Conservation (phyloP, 92 coral and sea anemone genomes). For the Palythoa caribaeorum region DNA sequence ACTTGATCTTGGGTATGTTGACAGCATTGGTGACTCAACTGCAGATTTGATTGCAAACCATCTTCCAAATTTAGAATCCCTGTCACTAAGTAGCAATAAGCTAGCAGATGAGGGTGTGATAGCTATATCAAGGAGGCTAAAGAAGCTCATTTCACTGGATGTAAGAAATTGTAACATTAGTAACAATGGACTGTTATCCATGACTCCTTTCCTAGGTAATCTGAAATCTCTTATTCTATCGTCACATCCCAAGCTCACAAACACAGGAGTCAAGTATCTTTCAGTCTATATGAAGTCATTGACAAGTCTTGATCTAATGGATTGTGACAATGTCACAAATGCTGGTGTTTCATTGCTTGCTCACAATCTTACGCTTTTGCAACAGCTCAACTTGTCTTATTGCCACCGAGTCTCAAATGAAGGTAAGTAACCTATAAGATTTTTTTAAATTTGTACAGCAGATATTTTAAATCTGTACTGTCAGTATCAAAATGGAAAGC, state of each 20-base stretch:
- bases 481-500: too few species aligned
- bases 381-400: constrained; percentile 85
- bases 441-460: too few species aligned
- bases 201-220: constrained; percentile 72
- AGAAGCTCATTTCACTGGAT: constrained; percentile 82
- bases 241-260: constrained; percentile 83
- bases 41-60: constrained; percentile 74
- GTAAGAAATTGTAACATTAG: constrained; percentile 85
- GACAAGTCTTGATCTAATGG: constrained; percentile 92
- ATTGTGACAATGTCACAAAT: constrained; percentile 83
- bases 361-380: constrained; percentile 68
- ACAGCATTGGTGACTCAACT: constrained; percentile 81
- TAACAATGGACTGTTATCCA: constrained; percentile 77
- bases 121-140: constrained; percentile 75
- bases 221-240: constrained; percentile 81
- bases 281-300: constrained; percentile 79
- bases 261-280: constrained; percentile 81
- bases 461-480: too few species aligned
- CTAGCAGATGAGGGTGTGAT: constrained; percentile 78
- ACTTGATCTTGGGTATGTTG: constrained; percentile 88
- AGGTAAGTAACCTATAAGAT: constrained; percentile 54
- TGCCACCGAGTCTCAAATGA: constrained; percentile 83
- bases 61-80: constrained; percentile 76
- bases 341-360: constrained; percentile 85
- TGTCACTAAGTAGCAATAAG: constrained; percentile 86